Percentiles rank a stretch among this genome's conserved stretches.
phyloP scores from a whole-genome alignment of 2,888 invertebrate genomes.

The Petrophora chlorosata region DNA sequence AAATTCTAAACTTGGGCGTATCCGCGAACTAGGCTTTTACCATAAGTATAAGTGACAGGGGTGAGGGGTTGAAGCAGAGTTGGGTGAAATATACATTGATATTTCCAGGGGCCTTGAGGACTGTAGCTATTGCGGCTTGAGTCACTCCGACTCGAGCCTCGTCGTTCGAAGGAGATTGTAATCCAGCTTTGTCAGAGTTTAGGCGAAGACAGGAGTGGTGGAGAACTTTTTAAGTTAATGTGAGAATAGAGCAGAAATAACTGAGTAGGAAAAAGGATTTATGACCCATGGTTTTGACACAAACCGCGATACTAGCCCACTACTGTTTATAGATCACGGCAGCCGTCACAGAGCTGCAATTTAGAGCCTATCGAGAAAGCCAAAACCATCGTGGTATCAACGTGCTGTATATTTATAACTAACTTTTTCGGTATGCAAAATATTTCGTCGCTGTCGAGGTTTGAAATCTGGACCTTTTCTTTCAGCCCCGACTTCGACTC shows the following conservation, averaged over 20 bases:
- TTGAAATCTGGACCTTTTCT: no score
- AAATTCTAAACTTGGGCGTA: conserved; percentile 42
- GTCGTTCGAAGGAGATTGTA: conserved; percentile 63
- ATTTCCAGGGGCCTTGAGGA: conserved; percentile 57
- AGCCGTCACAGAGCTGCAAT: neutral
- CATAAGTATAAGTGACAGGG: conserved; percentile 42
- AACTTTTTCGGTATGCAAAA: no score
- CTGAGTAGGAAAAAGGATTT: no score
- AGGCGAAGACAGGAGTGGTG: conserved; percentile 51
- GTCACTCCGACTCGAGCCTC: conserved; percentile 58
- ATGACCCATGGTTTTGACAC: no score
- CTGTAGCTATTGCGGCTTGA: conserved; percentile 55
- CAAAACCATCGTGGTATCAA: no score
- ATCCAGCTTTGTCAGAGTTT: conserved; percentile 66
- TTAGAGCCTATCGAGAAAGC: no score
- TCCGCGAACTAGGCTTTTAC: conserved; percentile 48
- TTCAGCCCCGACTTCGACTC: no score
- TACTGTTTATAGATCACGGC: neutral
- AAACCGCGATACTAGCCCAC: no score
- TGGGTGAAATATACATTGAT: conserved; percentile 59
- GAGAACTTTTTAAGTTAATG: conserved; percentile 41
- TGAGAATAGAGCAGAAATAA: conserved; percentile 28
- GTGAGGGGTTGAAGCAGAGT: conserved; percentile 40
- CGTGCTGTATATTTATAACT: no score
- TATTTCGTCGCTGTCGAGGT: no score